Conservation (phyloP, 23 tunicate species). For the Halocynthia aurantium region DNA sequence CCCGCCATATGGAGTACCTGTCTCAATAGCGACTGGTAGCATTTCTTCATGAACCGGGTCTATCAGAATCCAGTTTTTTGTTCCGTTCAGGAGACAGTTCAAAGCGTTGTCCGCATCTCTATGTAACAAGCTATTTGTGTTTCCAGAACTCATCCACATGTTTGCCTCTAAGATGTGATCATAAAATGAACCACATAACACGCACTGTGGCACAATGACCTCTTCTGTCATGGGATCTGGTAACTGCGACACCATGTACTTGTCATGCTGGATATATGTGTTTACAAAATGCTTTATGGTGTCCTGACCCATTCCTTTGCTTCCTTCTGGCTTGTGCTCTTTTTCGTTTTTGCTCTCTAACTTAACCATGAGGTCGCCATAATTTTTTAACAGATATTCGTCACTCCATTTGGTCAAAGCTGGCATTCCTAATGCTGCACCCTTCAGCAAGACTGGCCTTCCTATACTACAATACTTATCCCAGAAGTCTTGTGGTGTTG, state of each 20-base stretch:
- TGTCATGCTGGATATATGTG: slow-evolving; percentile 24
- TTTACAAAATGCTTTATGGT: slow-evolving; percentile 13
- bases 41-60: slow-evolving; percentile 19
- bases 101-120: slow-evolving; percentile 47
- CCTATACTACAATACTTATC: slow-evolving; percentile 23
- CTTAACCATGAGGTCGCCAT: slow-evolving; percentile 30
- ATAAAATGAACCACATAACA: slow-evolving; percentile 25
- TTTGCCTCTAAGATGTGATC: slow-evolving; percentile 32
- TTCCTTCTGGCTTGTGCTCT: slow-evolving; percentile 27
- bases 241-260: slow-evolving; percentile 41
- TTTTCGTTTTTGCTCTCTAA: slow-evolving; percentile 43
- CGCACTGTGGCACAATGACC: slow-evolving; percentile 27
- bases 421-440: slow-evolving; percentile 23
- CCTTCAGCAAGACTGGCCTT: slow-evolving; percentile 26
- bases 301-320: slow-evolving; percentile 37
- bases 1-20: slow-evolving; percentile 37
- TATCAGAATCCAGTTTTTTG: slow-evolving; percentile 35
- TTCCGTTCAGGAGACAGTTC: slow-evolving; percentile 37
- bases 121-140: slow-evolving; percentile 31
- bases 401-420: slow-evolving; percentile 25
- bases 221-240: slow-evolving; percentile 27
- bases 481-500: slow-evolving; percentile 30
- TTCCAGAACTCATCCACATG: slow-evolving; percentile 46
- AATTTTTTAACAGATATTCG: slow-evolving; percentile 15
- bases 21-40: slow-evolving; percentile 35